phyloP scores from a whole-genome alignment of 2,888 invertebrate genomes.

The Parelbella ahira region DNA sequence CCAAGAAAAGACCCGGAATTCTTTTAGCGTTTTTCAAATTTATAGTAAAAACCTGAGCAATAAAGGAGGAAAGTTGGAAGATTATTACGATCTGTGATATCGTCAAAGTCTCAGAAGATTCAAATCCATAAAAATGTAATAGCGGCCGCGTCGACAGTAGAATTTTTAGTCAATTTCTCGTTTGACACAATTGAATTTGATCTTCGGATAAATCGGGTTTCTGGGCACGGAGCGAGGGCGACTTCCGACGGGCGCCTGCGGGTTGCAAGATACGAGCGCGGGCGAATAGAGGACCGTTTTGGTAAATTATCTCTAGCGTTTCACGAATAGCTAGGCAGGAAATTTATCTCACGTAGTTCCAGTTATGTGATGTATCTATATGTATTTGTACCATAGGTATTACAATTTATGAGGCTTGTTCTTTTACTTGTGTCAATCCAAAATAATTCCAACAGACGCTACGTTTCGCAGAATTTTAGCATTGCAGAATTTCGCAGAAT shows the following conservation, averaged over 20 bases:
- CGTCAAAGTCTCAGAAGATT: conserved; percentile 32
- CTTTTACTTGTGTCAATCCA: too few species aligned
- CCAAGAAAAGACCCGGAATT: conserved; percentile 4
- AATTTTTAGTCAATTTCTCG: conserved; percentile 74
- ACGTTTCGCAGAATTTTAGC: too few species aligned
- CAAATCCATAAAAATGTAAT: conserved; percentile 44
- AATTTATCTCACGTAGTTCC: not conserved
- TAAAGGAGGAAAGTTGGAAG: conserved; percentile 20
- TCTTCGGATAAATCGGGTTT: conserved; percentile 68
- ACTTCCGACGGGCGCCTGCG: conserved; percentile 43
- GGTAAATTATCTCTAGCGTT: conserved; percentile 15
- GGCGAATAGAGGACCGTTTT: conserved; percentile 28
- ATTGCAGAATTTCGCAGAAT: too few species aligned
- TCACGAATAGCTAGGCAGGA: not conserved
- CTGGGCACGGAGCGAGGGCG: conserved; percentile 59
- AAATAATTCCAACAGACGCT: too few species aligned
- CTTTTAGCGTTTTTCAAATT: conserved; percentile 13
- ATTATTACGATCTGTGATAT: conserved; percentile 21
- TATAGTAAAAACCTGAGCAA: conserved; percentile 24
- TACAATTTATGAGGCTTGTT: too few species aligned
- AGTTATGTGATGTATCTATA: not conserved
- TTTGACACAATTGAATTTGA: conserved; percentile 74
- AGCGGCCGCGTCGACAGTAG: conserved; percentile 44
- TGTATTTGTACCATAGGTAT: too few species aligned
- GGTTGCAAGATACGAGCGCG: conserved; percentile 32